These are phyloP conservation scores for Pachycephus smyrnensis DNA, from an alignment of 2,888 invertebrate genomes.

Conservation along the genomic window DNA sequence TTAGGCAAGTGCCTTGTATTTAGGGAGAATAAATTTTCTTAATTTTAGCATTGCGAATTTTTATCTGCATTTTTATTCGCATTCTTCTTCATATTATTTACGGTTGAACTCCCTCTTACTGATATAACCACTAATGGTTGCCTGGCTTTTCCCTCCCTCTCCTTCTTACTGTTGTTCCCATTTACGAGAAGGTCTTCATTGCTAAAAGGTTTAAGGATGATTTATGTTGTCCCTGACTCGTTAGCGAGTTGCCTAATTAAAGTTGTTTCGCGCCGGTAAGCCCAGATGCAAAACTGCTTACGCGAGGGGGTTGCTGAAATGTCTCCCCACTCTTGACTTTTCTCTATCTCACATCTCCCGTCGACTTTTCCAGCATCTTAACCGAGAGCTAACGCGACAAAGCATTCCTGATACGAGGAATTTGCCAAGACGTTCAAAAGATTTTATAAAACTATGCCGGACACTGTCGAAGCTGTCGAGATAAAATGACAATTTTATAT, in stretches of 20 bases:
- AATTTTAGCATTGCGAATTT: not conserved
- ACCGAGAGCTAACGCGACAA: not conserved
- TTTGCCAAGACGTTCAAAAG: not conserved
- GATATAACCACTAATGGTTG: not conserved
- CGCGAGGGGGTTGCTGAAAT: constrained; percentile 17
- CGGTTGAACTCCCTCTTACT: not conserved
- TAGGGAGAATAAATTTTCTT: not conserved
- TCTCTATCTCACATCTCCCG: not conserved
- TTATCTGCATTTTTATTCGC: not conserved
- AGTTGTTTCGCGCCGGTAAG: constrained; percentile 41
- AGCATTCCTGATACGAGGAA: not conserved
- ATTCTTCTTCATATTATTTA: not conserved
- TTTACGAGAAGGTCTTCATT: constrained; percentile 2
- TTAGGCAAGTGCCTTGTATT: not conserved
- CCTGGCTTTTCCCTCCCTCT: not conserved
- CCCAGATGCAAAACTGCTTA: constrained; percentile 43
- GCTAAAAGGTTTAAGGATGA: constrained; percentile 44
- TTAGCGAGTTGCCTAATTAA: constrained; percentile 54
- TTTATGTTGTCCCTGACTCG: constrained; percentile 50
- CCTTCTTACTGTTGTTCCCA: not conserved
- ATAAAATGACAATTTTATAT: no score
- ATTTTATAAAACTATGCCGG: not conserved
- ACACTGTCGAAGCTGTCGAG: not conserved
- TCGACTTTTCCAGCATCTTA: not conserved
- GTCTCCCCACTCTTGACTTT: not conserved